Base-by-base conservation (phyloP, 2,888 invertebrate species). In the Pristionchus mayeri region DNA sequence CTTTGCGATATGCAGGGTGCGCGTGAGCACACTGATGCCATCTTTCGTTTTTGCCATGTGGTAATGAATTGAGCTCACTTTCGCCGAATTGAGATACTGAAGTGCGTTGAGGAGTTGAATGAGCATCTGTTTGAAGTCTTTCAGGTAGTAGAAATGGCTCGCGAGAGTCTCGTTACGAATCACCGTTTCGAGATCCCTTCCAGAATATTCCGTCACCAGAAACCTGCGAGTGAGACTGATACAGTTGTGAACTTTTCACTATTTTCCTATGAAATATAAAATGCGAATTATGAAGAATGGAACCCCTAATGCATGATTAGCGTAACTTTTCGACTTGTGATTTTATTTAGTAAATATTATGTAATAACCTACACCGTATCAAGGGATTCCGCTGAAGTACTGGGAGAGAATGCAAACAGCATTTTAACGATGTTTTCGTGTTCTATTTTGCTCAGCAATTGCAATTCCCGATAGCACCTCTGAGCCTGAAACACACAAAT, bases 91-190 rank as follows among this genome's bases (percentile, higher is more conserved):
- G 37, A 67, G 67, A n/a, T n/a, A 67, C 21, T 67, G 67, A 21
- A 67, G 37, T 6, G 67, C 67, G n/a, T 16, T 34, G 21, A 67
- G 40, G 4, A 67, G 27, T 40, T 67, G 37, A 9, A 21, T 34
- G 40, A 67, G 34, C 37, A 67, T 67, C 2, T 7, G n/a, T n/a
- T 67, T 67, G 67, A 67, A 60, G 27, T 60, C 60, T n/a, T 67
- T 67, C 2, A 37, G 67, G 37, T 34, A 37, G 7, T 67, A 34
- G 37, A 37, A 67, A n/a, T 67, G 67, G 1, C 18, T 67, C 7
- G 18, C 3, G 6, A 40, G 40, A 37, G 37, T 67, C 9, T 67
- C 67, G 34, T 37, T 37, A 9, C n/a, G 9, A 2, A 67, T 67
- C 9, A 67, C 3, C 16, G 18, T 21, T n/a, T 27, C 37, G 3